Conservation (phyloP, 2,888 invertebrate genomes). For the Fragum fragum region DNA sequence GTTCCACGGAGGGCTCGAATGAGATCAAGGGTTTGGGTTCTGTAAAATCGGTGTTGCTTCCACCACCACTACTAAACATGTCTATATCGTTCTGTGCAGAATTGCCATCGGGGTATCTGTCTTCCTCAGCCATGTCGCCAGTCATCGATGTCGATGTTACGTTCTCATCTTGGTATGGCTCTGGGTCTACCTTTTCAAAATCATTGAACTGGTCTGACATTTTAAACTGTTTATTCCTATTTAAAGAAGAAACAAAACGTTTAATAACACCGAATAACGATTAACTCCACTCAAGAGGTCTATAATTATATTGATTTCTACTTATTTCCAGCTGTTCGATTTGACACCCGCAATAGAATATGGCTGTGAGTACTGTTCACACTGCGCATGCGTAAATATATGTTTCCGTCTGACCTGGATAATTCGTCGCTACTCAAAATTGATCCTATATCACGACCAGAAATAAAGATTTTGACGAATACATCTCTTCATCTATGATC, state of each 20-base stretch:
- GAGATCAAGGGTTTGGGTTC: conserved; percentile 18
- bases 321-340: conserved; percentile 30
- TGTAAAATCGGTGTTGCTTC: not conserved
- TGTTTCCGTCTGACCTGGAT: not conserved
- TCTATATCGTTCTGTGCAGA: conserved; percentile 21
- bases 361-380: conserved; percentile 46
- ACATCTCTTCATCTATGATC: too few relatives aligned
- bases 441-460: not conserved
- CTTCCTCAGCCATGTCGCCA: conserved; percentile 78
- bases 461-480: not conserved
- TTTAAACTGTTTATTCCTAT: conserved; percentile 7
- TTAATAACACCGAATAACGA: not conserved
- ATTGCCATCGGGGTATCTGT: conserved; percentile 67
- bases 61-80: conserved; percentile 8
- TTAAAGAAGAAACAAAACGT: not conserved
- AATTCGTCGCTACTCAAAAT: not conserved
- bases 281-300: conserved; percentile 1
- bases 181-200: conserved; percentile 71
- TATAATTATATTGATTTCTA: not conserved
- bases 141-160: conserved; percentile 77
- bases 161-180: conserved; percentile 75
- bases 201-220: conserved; percentile 68
- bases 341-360: conserved; percentile 29
- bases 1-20: conserved; percentile 19
- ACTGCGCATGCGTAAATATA: conserved; percentile 47